Base-by-base conservation (phyloP, 2,797 vertebrate genomes). In the Ibycter americanus region DNA sequence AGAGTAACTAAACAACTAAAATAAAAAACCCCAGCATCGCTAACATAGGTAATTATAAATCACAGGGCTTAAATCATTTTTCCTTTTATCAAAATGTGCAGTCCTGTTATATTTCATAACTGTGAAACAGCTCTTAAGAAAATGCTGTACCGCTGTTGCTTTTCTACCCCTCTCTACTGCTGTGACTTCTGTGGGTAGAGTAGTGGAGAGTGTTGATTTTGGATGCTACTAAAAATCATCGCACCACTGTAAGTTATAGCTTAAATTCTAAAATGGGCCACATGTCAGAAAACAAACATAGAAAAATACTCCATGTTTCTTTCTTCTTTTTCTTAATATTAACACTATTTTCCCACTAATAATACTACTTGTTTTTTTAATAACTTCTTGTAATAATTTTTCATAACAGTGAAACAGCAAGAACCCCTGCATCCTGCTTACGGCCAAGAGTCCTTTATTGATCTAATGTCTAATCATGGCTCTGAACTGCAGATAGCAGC, bases 1-100 rank as follows among this genome's bases (percentile, higher is more conserved):
- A 58, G 11, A 85, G 12, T 18, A 85, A 74, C 23, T 52, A 54
- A 87, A 91, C 5, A 16, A 11, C 9, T 58, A 67, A 72, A 67
- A 38, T 1, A 3, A 6, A 32, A 31, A 54, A 55, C 38, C n/a
- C 6, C 19, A 36, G 5, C 27, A 26, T 63, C 3, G 1, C 3
- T 52, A 59, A 71, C 6, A 17, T 34, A 79, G 21, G 23, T 40
- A 23, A 62, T 70, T 44, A 63, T 29, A 56, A 84, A 65, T 32
- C 13, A 55, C 13, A 63, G 36, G 27, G 15, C 10, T 47, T 81
- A 46, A 56, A 29, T 2, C 1, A 19, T 58, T 36, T 58, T 89
- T 62, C 51, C 2, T 23, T 20, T 25, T 61, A 17, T 46, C 25
- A 13, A 47, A 47, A 10, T 21, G 9, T 40, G 9, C 44, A 62